A percentile compares a stretch with the other conserved stretches of the same genome.
Evolutionary conservation across 2,888 invertebrate species (phyloP).

Genomic region (Ceraclea dissimilis): DNA sequence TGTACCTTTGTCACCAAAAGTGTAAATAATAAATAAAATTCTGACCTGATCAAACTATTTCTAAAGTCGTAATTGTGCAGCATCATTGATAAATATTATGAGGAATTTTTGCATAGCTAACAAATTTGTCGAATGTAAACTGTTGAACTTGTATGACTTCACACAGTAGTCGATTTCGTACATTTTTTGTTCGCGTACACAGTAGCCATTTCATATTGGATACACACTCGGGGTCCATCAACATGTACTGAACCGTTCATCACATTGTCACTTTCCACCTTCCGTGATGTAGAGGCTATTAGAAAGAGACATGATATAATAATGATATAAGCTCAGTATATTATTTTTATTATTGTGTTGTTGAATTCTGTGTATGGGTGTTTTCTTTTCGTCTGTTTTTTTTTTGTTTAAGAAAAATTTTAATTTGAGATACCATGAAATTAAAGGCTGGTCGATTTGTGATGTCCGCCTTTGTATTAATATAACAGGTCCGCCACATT

Average conservation of each 20-base stretch:
- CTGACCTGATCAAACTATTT: no score
- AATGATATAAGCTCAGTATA: background rate
- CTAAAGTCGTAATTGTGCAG: no score
- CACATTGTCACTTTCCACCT: background rate
- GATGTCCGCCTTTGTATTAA: constrained; percentile 12
- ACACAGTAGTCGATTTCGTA: constrained; percentile 11
- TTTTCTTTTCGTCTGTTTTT: constrained; percentile 10
- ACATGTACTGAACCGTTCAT: background rate
- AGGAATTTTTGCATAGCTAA: no score
- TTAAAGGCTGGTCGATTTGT: constrained; percentile 35
- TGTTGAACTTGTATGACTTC: background rate
- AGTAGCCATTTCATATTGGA: constrained; percentile 15
- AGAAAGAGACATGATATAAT: background rate
- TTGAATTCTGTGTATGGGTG: constrained; percentile 9
- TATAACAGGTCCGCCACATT: background rate
- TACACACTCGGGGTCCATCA: constrained; percentile 2
- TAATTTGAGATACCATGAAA: constrained; percentile 53
- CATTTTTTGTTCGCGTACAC: constrained; percentile 15
- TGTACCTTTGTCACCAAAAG: no score
- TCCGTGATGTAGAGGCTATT: background rate
- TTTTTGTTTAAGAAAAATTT: constrained; percentile 42
- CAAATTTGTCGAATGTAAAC: background rate
- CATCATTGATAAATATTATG: no score
- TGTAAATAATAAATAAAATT: no score
- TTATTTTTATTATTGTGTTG: background rate